These are phyloP conservation scores for Mormyrus hasselquistii DNA, from an alignment of 2,797 vertebrate genomes.

Conservation along the genomic window DNA sequence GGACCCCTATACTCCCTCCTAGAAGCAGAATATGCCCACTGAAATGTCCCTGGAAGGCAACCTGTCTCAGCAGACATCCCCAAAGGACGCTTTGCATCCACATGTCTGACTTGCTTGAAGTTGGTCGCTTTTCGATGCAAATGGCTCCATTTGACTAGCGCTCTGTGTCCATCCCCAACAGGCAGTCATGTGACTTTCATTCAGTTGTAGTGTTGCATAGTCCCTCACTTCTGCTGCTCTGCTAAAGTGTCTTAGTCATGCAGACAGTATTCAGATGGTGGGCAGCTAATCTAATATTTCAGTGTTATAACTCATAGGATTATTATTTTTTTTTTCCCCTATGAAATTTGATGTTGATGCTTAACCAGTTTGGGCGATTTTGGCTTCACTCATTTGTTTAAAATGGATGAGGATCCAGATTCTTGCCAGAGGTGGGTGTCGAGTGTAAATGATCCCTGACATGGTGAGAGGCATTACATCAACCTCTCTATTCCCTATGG, in stretches of 20 bases:
- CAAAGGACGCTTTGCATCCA: not conserved
- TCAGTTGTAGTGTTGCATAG: not conserved
- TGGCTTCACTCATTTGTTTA: not conserved
- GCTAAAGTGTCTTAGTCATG: conserved; percentile 5
- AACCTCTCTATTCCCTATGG: not conserved
- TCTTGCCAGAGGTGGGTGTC: not conserved
- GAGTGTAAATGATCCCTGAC: not conserved
- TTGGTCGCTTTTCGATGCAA: not conserved
- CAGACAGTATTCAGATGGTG: not conserved
- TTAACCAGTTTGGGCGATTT: not conserved
- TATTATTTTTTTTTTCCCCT: not conserved
- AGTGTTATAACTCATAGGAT: not conserved
- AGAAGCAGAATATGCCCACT: conserved; percentile 38
- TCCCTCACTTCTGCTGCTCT: not conserved
- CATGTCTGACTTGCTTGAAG: not conserved
- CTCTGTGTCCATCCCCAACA: not conserved
- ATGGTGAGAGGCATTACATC: not conserved
- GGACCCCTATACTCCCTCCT: conserved; percentile 24
- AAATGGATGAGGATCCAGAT: not conserved
- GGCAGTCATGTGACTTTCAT: not conserved
- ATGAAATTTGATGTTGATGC: not conserved
- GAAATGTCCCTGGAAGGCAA: not conserved
- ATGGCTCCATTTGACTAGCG: not conserved
- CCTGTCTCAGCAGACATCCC: not conserved
- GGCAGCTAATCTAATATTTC: not conserved